Conservation (phyloP, 64 coral and sea anemone genomes). For the Stichodactyla mertensii region DNA sequence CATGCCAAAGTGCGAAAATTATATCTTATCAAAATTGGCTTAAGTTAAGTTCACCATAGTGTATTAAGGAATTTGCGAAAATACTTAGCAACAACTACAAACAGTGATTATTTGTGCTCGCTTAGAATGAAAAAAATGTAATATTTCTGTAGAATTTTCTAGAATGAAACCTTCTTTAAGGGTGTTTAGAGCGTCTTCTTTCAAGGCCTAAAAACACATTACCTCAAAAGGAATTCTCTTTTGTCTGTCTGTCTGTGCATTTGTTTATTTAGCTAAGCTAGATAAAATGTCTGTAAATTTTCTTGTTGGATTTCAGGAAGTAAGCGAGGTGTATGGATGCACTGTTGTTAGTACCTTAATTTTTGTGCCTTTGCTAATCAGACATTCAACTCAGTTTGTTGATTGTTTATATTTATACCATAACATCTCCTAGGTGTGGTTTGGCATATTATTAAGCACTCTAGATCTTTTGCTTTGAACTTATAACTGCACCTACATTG, state of each 20-base stretch:
- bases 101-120: background rate
- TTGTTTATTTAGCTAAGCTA: background rate
- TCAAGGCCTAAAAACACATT: background rate
- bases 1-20: background rate
- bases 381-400: background rate
- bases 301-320: background rate
- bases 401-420: background rate
- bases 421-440: background rate
- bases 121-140: background rate
- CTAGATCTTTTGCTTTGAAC: background rate
- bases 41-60: background rate
- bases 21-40: background rate
- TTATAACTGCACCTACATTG: background rate
- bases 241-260: background rate
- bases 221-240: background rate
- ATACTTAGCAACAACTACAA: conserved; percentile 28
- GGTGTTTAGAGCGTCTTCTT: background rate
- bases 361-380: background rate
- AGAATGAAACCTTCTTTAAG: background rate
- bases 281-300: background rate
- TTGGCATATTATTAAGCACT: background rate
- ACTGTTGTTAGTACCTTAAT: conserved; percentile 20
- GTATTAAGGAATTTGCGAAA: background rate
- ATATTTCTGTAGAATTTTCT: background rate
- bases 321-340: background rate